Percentiles rank a stretch among this genome's conserved stretches.
Conservation (phyloP, 2,888 invertebrate genomes). For the Archips xylosteana region DNA sequence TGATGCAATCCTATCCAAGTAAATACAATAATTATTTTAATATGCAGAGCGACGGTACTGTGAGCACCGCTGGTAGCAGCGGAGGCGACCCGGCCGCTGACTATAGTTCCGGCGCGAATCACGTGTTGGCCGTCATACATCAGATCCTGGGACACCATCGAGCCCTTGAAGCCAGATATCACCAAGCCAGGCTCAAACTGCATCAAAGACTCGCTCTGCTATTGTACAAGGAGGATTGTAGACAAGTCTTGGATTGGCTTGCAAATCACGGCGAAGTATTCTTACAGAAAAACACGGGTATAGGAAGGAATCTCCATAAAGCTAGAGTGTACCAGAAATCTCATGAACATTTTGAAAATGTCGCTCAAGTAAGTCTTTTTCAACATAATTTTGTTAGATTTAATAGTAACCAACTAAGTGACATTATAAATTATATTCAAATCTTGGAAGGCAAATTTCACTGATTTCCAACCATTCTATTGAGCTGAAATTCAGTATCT, state of each 20-base stretch:
- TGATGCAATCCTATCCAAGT: not conserved
- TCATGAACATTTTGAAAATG: conserved; percentile 99
- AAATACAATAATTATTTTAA: conserved; percentile 5
- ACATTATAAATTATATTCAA: too few species aligned
- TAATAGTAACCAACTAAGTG: too few species aligned
- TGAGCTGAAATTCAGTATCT: too few species aligned
- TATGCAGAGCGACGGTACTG: conserved; percentile 73
- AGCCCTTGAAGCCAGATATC: conserved; percentile 97
- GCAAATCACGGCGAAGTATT: conserved; percentile 99
- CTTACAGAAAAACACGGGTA: conserved; percentile 97
- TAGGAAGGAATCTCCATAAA: conserved; percentile 97
- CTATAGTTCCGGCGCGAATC: conserved; percentile 98
- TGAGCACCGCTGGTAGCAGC: conserved; percentile 86
- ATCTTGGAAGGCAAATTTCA: too few species aligned
- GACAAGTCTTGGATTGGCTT: conserved; percentile 98
- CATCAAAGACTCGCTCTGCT: conserved; percentile 97
- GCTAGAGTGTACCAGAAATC: conserved; percentile 98
- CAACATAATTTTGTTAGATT: too few species aligned
- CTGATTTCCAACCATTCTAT: too few species aligned
- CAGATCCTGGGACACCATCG: conserved; percentile 98
- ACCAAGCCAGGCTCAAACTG: conserved; percentile 96
- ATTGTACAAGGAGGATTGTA: conserved; percentile 98
- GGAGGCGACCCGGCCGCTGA: conserved; percentile 96
- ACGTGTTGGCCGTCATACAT: conserved; percentile 98
- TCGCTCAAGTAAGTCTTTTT: conserved; percentile 92